phyloP scores from a whole-genome alignment of 2,797 vertebrate genomes.

The Hoplostethus atlanticus region DNA sequence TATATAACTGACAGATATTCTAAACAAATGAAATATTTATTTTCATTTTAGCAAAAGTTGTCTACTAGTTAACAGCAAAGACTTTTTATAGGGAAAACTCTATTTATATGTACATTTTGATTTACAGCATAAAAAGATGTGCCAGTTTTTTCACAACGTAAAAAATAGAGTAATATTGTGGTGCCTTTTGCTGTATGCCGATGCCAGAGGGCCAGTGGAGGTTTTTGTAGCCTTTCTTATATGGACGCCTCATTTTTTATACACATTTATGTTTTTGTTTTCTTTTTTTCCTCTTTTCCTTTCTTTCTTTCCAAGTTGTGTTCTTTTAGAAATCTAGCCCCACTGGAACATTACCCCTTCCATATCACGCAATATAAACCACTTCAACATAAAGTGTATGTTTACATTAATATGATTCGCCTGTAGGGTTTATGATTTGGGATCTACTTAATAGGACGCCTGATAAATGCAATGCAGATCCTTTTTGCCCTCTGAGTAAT shows the following conservation, averaged over 20 bases:
- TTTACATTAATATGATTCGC: conserved; percentile 87
- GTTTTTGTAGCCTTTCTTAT: conserved; percentile 96
- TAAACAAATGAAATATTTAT: conserved; percentile 99
- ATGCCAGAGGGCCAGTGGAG: conserved; percentile 94
- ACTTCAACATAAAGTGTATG: conserved; percentile 88
- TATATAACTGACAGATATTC: conserved; percentile 99
- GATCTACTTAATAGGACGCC: conserved; percentile 72
- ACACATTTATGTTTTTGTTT: conserved; percentile 80
- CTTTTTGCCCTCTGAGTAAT: conserved; percentile 68
- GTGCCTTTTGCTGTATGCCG: conserved; percentile 99
- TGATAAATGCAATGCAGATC: conserved; percentile 76
- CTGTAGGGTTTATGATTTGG: conserved; percentile 78
- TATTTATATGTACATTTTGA: conserved; percentile 99
- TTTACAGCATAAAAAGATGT: conserved; percentile 99
- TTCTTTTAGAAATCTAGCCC: conserved; percentile 82
- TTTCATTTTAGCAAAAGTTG: conserved; percentile 99
- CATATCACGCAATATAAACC: conserved; percentile 88
- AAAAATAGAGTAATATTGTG: conserved; percentile 99
- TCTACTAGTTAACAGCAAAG: conserved; percentile 99
- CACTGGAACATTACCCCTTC: conserved; percentile 82
- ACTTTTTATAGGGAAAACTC: conserved; percentile 99
- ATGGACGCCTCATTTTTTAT: conserved; percentile 91
- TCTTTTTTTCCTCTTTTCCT: conserved; percentile 77
- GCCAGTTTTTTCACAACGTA: conserved; percentile 99
- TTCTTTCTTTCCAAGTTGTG: conserved; percentile 80